phyloP scores from a whole-genome alignment of 2,888 invertebrate species.

The Neria commutata region DNA sequence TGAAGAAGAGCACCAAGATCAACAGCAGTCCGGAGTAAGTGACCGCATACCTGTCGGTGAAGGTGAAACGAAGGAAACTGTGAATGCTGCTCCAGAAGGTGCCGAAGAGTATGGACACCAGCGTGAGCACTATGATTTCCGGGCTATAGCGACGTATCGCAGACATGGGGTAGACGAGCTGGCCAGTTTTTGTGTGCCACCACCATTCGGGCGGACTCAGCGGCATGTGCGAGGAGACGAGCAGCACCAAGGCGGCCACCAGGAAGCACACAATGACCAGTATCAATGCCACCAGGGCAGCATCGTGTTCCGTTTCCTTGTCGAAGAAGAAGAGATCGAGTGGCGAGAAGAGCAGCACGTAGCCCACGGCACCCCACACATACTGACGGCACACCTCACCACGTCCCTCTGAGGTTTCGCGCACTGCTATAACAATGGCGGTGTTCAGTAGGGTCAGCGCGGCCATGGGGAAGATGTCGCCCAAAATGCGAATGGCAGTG shows the following conservation, averaged over 20 bases:
- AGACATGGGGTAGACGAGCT: constrained; percentile 80
- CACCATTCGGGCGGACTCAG: constrained; percentile 85
- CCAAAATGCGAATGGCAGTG: constrained; percentile 70
- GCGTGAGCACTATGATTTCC: constrained; percentile 73
- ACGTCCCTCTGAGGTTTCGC: constrained; percentile 79
- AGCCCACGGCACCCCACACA: constrained; percentile 76
- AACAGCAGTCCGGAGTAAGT: constrained; percentile 46
- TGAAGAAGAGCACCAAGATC: constrained; percentile 59
- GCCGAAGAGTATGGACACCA: constrained; percentile 75
- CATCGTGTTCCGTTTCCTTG: constrained; percentile 45
- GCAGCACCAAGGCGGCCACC: constrained; percentile 69
- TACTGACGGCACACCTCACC: constrained; percentile 81
- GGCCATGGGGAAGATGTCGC: constrained; percentile 79
- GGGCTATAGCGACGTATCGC: constrained; percentile 76
- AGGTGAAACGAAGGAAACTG: constrained; percentile 75
- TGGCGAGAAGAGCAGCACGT: constrained; percentile 72
- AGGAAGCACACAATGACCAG: constrained; percentile 65
- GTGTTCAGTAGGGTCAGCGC: constrained; percentile 74
- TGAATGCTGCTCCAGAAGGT: constrained; percentile 82
- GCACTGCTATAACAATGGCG: constrained; percentile 80
- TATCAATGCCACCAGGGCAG: constrained; percentile 42
- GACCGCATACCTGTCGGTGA: constrained; percentile 44
- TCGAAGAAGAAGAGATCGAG: constrained; percentile 61
- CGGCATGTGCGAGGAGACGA: constrained; percentile 68
- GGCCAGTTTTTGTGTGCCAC: constrained; percentile 83